These are phyloP conservation scores for Spea bombifrons DNA, from an alignment of 2,113 vertebrate species.

Conservation along the genomic window DNA sequence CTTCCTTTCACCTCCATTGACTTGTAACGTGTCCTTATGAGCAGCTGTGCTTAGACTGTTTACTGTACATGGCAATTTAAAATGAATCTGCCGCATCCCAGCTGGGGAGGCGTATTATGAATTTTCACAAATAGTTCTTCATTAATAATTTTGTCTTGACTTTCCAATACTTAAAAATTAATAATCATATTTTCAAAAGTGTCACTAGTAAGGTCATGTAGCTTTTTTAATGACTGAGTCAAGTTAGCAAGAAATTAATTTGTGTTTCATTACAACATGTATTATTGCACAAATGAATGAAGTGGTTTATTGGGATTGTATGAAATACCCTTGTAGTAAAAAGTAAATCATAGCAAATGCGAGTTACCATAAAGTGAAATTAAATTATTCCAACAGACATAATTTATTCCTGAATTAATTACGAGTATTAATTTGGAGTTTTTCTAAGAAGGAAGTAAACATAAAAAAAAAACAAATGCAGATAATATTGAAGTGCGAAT, in stretches of 20 bases:
- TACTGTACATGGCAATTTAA: conserved; percentile 29
- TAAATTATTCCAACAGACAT: no score
- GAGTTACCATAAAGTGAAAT: no score
- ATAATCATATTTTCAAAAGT: conserved; percentile 11
- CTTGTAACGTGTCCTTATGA: conserved; percentile 22
- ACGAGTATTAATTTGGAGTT: no score
- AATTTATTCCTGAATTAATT: no score
- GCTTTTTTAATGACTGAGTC: not conserved
- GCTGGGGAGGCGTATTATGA: conserved; percentile 23
- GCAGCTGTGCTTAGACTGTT: conserved; percentile 33
- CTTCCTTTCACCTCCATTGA: conserved; percentile 26
- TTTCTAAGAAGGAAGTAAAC: no score
- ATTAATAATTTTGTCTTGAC: conserved; percentile 29
- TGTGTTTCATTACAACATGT: not conserved
- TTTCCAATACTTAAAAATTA: conserved; percentile 11
- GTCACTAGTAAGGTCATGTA: conserved; percentile 1
- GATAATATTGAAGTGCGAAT: no score
- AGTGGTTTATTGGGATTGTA: not conserved
- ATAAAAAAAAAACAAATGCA: no score
- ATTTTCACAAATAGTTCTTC: conserved; percentile 23
- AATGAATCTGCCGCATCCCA: conserved; percentile 28
- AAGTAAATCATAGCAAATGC: no score
- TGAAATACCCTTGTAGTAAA: not conserved
- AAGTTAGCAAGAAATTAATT: not conserved
- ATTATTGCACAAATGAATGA: not conserved